phyloP scores from a whole-genome alignment of 2,113 vertebrate genomes.

The Gavialis gangeticus region DNA sequence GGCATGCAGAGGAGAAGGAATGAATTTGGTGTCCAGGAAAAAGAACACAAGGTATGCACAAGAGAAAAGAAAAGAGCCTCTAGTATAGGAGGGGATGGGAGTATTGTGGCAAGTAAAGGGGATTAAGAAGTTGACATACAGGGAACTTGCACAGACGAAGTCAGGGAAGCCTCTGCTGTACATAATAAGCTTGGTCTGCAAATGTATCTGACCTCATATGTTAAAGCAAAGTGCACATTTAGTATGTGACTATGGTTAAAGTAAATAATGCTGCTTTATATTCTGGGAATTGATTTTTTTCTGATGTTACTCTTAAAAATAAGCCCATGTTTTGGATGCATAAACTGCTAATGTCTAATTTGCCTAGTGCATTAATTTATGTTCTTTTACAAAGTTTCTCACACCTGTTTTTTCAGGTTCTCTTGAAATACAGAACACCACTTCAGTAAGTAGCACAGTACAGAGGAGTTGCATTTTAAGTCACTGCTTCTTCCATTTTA shows the following conservation, averaged over 20 bases:
- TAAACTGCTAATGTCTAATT: slow-evolving; percentile 42
- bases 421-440: slow-evolving; percentile 48
- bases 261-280: neutral
- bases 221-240: slow-evolving; percentile 31
- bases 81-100: neutral
- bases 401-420: slow-evolving; percentile 46
- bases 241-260: neutral
- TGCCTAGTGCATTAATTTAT: slow-evolving; percentile 61
- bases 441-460: slow-evolving; percentile 19
- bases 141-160: neutral
- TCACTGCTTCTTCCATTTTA: neutral
- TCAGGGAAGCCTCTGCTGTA: neutral
- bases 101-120: neutral
- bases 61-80: neutral
- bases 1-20: neutral
- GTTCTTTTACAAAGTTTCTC: slow-evolving; percentile 41
- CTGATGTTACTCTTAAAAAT: slow-evolving; percentile 39
- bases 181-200: accelerated
- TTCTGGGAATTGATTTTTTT: slow-evolving; percentile 39
- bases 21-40: neutral
- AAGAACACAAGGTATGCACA: neutral
- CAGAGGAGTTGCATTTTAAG: neutral
- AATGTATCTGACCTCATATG: neutral
- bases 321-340: slow-evolving; percentile 38
- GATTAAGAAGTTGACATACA: neutral